Evolutionary conservation across 2,113 vertebrate species (phyloP).

Genomic region (Gyps fulvus): DNA sequence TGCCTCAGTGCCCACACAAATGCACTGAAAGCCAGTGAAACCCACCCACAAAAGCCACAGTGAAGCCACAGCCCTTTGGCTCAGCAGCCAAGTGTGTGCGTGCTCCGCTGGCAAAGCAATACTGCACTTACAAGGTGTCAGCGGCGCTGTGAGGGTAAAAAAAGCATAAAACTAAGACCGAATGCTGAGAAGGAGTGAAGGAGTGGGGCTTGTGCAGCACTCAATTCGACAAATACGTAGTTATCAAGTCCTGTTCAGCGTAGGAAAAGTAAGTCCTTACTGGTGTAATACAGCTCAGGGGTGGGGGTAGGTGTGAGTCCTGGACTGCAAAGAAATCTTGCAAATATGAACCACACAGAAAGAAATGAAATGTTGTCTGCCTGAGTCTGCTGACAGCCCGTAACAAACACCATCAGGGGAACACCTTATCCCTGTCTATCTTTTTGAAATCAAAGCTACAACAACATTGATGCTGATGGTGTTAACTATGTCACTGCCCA

Average conservation of each 20-base stretch:
- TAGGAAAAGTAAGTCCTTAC: neutral
- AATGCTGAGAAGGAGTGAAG: neutral
- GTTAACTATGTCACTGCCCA: neutral
- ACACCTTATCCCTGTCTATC: neutral
- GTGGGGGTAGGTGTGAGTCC: neutral
- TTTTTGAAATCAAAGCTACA: neutral
- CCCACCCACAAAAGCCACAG: neutral
- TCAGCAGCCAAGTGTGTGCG: rapidly evolving
- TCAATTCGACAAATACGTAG: neutral
- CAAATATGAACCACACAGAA: neutral
- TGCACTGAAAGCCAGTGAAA: neutral
- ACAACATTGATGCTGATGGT: neutral
- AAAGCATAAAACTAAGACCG: neutral
- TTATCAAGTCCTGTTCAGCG: neutral
- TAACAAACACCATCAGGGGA: neutral
- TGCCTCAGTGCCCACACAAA: neutral
- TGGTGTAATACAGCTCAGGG: neutral
- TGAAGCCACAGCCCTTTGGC: neutral
- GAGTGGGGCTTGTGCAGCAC: neutral
- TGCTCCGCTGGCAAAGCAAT: neutral
- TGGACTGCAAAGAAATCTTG: neutral
- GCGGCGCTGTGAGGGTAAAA: neutral
- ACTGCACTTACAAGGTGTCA: too few species aligned
- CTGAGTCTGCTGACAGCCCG: neutral
- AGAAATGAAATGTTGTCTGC: neutral